phyloP scores from a whole-genome alignment of 2,113 vertebrate genomes.

The Baryphthengus martii region DNA sequence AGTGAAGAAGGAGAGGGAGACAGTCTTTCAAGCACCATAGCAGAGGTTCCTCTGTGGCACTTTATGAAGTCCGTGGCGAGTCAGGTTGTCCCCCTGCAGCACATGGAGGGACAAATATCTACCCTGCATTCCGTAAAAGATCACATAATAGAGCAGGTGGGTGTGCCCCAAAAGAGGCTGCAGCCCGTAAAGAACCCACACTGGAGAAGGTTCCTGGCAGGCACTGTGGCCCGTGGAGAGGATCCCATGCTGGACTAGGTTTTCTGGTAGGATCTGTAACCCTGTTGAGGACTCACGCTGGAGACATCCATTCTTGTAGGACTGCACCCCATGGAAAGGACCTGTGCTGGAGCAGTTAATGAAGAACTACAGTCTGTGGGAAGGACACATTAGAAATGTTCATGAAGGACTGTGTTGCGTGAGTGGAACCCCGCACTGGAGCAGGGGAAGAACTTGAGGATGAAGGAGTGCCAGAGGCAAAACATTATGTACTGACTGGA shows the following conservation, averaged over 20 bases:
- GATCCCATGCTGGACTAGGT: too few species aligned
- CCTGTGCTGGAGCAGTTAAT: background rate
- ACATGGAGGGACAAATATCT: background rate
- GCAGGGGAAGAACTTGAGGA: background rate
- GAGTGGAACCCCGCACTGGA: background rate
- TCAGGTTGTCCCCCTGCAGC: background rate
- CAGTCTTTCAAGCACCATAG: background rate
- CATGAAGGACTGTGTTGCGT: background rate
- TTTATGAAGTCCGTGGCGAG: background rate
- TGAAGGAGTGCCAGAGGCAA: background rate
- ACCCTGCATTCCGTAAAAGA: background rate
- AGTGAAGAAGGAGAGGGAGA: background rate
- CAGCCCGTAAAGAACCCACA: background rate
- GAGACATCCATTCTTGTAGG: background rate
- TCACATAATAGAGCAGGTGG: fast-evolving
- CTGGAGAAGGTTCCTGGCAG: background rate
- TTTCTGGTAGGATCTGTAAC: background rate
- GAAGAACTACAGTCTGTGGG: background rate
- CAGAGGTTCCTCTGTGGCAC: background rate
- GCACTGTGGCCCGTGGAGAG: background rate
- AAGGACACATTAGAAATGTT: background rate
- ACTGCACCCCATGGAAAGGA: background rate
- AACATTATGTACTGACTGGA: background rate
- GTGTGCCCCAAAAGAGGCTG: background rate
- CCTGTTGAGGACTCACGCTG: background rate